These are phyloP conservation scores for Atopsyche davidsoni DNA, from an alignment of 1,140 invertebrate genomes.

Conservation along the genomic window DNA sequence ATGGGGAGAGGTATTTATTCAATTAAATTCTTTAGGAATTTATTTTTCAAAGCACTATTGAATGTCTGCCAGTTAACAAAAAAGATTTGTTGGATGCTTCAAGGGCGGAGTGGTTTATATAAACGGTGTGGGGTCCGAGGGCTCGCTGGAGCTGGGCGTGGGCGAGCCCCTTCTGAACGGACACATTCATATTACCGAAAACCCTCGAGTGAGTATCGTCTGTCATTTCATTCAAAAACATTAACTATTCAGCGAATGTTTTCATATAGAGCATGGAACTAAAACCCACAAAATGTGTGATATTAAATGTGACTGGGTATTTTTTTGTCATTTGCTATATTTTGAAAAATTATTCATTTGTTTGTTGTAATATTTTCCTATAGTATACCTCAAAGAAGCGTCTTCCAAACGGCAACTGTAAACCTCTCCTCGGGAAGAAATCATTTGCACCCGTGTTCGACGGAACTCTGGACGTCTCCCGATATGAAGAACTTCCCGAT, in stretches of 20 bases:
- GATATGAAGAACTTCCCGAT: constrained; percentile 36
- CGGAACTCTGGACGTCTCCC: constrained; percentile 40
- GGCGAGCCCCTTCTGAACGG: constrained; percentile 45
- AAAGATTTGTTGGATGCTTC: constrained; percentile 4
- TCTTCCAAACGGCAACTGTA: constrained; percentile 39
- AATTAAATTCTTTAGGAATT: no score
- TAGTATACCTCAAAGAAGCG: constrained; percentile 25
- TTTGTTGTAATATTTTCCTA: constrained; percentile 17
- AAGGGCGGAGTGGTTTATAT: constrained; percentile 26
- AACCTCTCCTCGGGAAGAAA: constrained; percentile 19
- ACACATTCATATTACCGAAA: constrained; percentile 43
- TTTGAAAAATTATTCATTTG: neutral
- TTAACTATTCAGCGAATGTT: no score
- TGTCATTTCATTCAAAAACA: no score
- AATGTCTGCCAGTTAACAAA: no score
- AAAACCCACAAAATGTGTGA: no score
- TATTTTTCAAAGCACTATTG: no score
- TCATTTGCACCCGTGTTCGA: constrained; percentile 25
- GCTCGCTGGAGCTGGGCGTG: constrained; percentile 33
- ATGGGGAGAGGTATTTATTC: no score
- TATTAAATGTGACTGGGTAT: no score
- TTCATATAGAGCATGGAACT: no score
- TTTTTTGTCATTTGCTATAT: neutral
- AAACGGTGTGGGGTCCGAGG: constrained; percentile 33
- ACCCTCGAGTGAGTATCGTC: constrained; percentile 34